Evolutionary conservation across 2,113 vertebrate genomes (phyloP).

Genomic region (Alexandromys fortis): DNA sequence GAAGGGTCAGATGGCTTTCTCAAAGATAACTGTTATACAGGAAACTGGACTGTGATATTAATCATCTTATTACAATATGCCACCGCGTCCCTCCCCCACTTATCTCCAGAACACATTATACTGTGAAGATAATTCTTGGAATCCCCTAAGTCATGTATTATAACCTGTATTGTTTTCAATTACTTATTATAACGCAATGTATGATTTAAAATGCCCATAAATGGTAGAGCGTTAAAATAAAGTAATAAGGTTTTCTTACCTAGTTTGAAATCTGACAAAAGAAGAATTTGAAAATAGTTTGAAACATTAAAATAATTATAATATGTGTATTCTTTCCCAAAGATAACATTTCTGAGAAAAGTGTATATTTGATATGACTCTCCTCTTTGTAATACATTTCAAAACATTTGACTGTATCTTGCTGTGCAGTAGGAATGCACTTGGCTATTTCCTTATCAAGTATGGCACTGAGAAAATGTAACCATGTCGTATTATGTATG

Average conservation of each 20-base stretch:
- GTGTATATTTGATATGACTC: not conserved
- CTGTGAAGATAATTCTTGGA: constrained; percentile 44
- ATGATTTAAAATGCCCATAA: constrained; percentile 49
- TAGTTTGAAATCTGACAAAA: constrained; percentile 46
- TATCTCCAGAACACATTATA: constrained; percentile 34
- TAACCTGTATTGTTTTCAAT: constrained; percentile 48
- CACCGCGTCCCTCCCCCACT: not conserved
- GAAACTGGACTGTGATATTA: constrained; percentile 11
- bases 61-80: not conserved
- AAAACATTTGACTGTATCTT: constrained; percentile 40
- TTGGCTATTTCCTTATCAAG: constrained; percentile 28
- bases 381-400: constrained; percentile 41
- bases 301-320: constrained; percentile 32
- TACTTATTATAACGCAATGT: constrained; percentile 7
- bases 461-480: not conserved
- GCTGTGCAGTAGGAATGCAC: constrained; percentile 1
- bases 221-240: not conserved
- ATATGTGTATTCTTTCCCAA: not conserved
- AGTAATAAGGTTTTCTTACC: constrained; percentile 54
- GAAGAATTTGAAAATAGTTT: constrained; percentile 57
- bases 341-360: constrained; percentile 26
- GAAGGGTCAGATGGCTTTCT: constrained; percentile 2
- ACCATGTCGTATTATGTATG: not conserved
- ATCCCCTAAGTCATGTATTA: constrained; percentile 44
- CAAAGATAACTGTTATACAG: not conserved